phyloP scores from a whole-genome alignment of 2,113 vertebrate genomes.

The Cervus canadensis region DNA sequence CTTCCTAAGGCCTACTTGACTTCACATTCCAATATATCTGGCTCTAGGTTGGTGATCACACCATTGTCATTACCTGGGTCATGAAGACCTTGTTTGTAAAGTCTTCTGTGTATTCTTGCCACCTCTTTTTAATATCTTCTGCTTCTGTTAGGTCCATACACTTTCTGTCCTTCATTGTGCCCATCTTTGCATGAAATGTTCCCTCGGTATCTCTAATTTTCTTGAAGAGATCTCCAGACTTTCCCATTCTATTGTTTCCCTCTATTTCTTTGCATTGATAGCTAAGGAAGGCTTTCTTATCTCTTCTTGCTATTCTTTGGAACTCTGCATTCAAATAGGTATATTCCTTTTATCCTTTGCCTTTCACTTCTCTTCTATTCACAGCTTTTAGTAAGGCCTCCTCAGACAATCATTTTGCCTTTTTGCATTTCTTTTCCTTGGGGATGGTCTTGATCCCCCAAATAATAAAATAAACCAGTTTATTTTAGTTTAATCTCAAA shows the following conservation, averaged over 20 bases:
- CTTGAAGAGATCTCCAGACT: neutral
- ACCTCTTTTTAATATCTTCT: neutral
- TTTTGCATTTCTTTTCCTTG: neutral
- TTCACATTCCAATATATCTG: neutral
- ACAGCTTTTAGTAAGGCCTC: neutral
- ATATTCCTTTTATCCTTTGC: neutral
- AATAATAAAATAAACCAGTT: neutral
- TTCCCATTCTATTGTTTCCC: neutral
- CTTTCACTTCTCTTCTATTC: neutral
- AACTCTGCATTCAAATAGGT: neutral
- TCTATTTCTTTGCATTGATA: neutral
- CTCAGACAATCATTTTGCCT: neutral
- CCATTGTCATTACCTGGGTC: neutral
- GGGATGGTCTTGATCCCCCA: neutral
- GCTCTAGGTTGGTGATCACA: neutral
- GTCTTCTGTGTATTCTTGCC: neutral
- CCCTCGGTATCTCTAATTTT: neutral
- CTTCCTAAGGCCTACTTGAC: neutral
- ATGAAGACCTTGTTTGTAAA: neutral
- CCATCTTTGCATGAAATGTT: neutral
- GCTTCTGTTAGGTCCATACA: neutral
- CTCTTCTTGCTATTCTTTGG: neutral
- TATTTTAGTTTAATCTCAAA: neutral
- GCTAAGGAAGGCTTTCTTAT: neutral
- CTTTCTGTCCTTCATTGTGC: neutral